These are phyloP conservation scores for Paradisaea rubra DNA, from an alignment of 2,113 vertebrate genomes.

Conservation along the genomic window DNA sequence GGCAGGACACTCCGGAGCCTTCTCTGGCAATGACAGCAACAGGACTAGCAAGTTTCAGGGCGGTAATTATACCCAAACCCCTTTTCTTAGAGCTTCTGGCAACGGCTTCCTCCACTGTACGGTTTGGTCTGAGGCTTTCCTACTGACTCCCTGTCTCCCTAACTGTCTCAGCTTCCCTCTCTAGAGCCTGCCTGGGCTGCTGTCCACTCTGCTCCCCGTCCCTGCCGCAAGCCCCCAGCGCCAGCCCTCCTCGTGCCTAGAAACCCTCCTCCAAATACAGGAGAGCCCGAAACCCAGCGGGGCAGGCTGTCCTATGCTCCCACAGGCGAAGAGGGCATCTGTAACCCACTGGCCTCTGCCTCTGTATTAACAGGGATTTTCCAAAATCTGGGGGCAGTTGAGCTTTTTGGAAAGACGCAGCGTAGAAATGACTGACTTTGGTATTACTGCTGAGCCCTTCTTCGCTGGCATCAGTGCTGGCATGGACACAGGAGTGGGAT, in stretches of 20 bases:
- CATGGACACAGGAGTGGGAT: not conserved
- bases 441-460: not conserved
- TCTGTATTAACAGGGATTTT: not conserved
- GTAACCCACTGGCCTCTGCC: not conserved
- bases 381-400: not conserved
- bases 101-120: constrained; percentile 31
- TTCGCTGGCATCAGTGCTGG: not conserved
- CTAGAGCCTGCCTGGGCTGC: not conserved
- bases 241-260: not conserved
- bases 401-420: not conserved
- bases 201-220: not conserved
- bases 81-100: constrained; percentile 60
- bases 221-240: not conserved
- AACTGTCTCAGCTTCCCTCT: constrained; percentile 41
- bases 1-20: constrained; percentile 77
- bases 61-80: constrained; percentile 76
- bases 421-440: fast-evolving
- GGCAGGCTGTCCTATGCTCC: not conserved
- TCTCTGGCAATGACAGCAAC: constrained; percentile 77
- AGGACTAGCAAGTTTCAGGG: constrained; percentile 84
- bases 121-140: constrained; percentile 37
- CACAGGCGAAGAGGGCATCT: not conserved
- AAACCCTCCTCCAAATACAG: not conserved
- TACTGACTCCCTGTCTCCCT: constrained; percentile 47
- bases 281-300: not conserved